phyloP scores from a whole-genome alignment of 2,797 vertebrate species.

The Gymnopithys bicolor region DNA sequence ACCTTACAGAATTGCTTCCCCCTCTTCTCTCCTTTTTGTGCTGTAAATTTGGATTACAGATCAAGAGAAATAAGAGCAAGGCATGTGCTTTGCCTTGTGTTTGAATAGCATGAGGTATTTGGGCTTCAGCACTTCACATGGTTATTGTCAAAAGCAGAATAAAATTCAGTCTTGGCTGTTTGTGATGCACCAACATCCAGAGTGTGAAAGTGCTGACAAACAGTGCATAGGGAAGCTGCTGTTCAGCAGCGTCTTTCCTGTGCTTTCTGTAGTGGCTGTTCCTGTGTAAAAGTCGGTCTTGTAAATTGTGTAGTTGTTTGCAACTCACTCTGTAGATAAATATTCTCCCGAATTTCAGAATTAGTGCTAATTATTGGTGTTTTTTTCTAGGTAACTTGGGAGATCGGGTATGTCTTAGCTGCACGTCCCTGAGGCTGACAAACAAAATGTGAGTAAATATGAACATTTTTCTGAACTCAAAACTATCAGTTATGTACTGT shows the following conservation, averaged over 20 bases:
- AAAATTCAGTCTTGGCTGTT: background rate
- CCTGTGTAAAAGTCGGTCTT: background rate
- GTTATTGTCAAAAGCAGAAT: background rate
- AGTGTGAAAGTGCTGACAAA: background rate
- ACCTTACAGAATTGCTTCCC: background rate
- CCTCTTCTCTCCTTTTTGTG: background rate
- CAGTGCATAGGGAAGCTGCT: background rate
- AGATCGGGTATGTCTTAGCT: conserved; percentile 83
- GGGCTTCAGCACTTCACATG: background rate
- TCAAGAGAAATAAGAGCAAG: background rate
- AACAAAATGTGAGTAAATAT: conserved; percentile 82
- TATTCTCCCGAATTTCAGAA: background rate
- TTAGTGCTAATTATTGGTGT: background rate
- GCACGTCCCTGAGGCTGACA: conserved; percentile 80
- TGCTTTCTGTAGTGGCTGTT: background rate
- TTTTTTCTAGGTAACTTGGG: conserved; percentile 81
- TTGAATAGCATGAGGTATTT: background rate
- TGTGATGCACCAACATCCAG: background rate
- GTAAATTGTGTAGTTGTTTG: background rate
- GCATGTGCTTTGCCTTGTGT: background rate
- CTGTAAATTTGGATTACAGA: background rate
- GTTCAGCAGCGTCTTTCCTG: background rate
- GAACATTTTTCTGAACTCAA: background rate
- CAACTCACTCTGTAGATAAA: background rate
- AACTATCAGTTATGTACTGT: background rate